Evolutionary conservation across 2,888 invertebrate genomes (phyloP).

Genomic region (Syrista parreyssii): DNA sequence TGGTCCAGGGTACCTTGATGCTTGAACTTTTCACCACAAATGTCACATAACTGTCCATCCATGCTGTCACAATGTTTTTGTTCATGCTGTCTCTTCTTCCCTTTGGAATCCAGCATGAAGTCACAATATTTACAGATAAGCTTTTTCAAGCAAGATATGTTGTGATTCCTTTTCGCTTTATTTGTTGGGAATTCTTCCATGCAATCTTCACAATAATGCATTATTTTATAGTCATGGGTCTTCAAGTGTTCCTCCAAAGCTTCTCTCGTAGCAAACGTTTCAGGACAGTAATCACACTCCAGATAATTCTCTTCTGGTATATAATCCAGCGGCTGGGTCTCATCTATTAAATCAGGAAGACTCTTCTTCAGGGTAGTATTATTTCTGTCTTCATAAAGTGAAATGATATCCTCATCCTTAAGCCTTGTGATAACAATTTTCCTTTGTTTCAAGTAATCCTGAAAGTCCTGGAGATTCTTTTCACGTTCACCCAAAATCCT

Average conservation of each 20-base stretch:
- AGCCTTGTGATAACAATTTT: conserved; percentile 56
- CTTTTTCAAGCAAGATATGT: conserved; percentile 53
- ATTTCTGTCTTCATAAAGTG: conserved; percentile 54
- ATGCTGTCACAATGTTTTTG: conserved; percentile 60
- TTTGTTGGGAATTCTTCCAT: conserved; percentile 56
- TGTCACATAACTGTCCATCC: conserved; percentile 59
- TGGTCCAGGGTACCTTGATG: conserved; percentile 63
- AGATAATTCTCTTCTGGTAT: conserved; percentile 41
- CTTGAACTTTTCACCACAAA: conserved; percentile 63
- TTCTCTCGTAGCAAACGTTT: conserved; percentile 49
- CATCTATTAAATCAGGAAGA: conserved; percentile 46
- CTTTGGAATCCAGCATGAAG: conserved; percentile 55
- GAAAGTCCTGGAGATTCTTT: conserved; percentile 54
- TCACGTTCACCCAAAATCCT: conserved; percentile 50
- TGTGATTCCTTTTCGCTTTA: conserved; percentile 57
- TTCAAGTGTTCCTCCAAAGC: conserved; percentile 57
- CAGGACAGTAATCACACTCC: conserved; percentile 61
- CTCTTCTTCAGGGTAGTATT: conserved; percentile 37
- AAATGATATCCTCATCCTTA: conserved; percentile 58
- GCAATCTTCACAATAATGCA: conserved; percentile 61
- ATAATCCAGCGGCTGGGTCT: conserved; percentile 36
- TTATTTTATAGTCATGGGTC: conserved; percentile 56
- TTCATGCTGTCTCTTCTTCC: conserved; percentile 62
- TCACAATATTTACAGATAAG: conserved; percentile 58
- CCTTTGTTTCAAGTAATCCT: conserved; percentile 58